Evolutionary conservation across 2,797 vertebrate species (phyloP).

Genomic region (Melopsittacus undulatus): DNA sequence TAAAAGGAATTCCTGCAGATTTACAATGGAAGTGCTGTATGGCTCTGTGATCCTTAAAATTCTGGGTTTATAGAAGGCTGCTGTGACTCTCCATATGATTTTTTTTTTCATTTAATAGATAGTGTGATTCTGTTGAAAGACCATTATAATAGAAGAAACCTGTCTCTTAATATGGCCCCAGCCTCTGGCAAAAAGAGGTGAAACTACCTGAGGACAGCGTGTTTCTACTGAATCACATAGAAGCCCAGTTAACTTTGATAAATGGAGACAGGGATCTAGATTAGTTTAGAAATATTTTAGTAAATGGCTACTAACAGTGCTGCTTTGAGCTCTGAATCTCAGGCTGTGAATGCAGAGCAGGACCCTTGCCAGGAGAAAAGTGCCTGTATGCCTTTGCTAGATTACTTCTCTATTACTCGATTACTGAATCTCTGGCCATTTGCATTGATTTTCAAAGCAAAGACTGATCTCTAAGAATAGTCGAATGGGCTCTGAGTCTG

Average conservation of each 20-base stretch:
- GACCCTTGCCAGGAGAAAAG: not conserved
- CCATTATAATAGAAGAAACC: not conserved
- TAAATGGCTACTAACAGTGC: not conserved
- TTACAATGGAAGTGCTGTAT: not conserved
- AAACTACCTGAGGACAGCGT: fast-evolving
- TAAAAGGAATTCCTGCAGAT: not conserved
- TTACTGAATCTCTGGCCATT: not conserved
- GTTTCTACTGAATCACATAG: fast-evolving
- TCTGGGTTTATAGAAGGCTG: not conserved
- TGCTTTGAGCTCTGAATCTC: not conserved
- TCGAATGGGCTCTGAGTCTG: not conserved
- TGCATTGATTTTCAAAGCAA: not conserved
- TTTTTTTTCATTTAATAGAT: not conserved
- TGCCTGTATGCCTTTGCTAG: not conserved
- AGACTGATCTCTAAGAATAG: not conserved
- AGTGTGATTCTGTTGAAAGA: not conserved
- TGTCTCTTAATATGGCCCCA: not conserved
- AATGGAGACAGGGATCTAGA: not conserved
- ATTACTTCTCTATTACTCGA: not conserved
- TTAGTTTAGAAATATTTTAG: not conserved
- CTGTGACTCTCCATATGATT: not conserved
- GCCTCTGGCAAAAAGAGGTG: not conserved
- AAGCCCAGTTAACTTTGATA: not conserved
- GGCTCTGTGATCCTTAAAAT: not conserved
- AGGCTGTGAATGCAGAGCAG: not conserved